Evolutionary conservation across 2,797 vertebrate genomes (phyloP).

Genomic region (Siniperca obscura): DNA sequence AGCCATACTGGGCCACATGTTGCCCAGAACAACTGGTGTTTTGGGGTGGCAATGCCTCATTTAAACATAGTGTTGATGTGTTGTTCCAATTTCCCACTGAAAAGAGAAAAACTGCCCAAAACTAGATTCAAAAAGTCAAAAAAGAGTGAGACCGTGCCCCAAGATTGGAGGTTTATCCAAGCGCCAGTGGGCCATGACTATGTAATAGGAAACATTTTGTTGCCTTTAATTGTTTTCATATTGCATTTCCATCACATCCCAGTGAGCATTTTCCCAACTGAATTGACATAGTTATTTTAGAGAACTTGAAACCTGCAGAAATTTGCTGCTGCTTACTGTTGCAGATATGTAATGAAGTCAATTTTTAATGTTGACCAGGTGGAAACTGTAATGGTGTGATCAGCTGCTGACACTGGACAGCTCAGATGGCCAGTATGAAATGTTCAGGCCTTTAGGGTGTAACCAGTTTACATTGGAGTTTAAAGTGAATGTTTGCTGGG

Average conservation of each 20-base stretch:
- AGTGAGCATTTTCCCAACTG: neutral
- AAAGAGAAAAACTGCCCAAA: neutral
- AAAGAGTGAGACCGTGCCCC: neutral
- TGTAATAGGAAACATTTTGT: constrained; percentile 26
- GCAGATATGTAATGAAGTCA: constrained; percentile 1
- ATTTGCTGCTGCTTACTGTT: neutral
- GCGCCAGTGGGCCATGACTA: neutral
- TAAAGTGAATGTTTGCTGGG: neutral
- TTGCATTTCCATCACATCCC: constrained; percentile 26
- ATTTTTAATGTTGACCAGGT: too few species aligned
- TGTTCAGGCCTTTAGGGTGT: neutral
- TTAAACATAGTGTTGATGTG: neutral
- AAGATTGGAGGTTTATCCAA: neutral
- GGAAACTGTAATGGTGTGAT: neutral
- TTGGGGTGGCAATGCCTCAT: neutral
- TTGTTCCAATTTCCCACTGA: neutral
- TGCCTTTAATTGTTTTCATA: constrained; percentile 45
- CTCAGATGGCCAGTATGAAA: neutral
- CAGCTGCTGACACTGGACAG: neutral
- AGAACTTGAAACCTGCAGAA: neutral
- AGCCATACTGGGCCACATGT: constrained; percentile 5
- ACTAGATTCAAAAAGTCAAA: neutral
- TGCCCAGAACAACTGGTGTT: neutral
- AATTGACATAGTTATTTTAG: neutral
- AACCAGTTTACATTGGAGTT: neutral